Evolutionary conservation across 2,888 invertebrate genomes (phyloP).

Genomic region (Tenthredo amoena): DNA sequence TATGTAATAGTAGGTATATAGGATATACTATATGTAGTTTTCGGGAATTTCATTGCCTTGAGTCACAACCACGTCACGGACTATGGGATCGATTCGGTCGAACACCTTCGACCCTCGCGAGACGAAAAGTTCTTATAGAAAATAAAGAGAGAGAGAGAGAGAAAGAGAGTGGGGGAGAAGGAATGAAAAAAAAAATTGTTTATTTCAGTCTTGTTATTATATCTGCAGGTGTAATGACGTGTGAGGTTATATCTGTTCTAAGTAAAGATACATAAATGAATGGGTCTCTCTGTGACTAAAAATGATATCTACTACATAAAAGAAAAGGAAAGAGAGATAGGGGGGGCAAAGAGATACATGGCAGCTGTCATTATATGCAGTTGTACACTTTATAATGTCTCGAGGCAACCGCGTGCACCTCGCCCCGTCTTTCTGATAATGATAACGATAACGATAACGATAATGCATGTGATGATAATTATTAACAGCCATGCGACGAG

Average conservation of each 20-base stretch:
- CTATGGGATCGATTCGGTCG: constrained; percentile 14
- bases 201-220: background rate
- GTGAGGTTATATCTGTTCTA: background rate
- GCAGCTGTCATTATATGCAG: background rate
- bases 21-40: background rate
- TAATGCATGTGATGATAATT: background rate
- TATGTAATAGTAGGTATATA: background rate
- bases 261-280: background rate
- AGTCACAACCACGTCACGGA: constrained; percentile 8
- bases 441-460: constrained; percentile 22
- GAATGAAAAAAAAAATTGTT: background rate
- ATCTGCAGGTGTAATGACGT: background rate
- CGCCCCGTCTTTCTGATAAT: background rate
- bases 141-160: background rate
- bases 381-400: constrained; percentile 6
- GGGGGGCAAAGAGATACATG: background rate
- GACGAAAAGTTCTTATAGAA: background rate
- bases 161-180: background rate
- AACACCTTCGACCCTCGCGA: constrained; percentile 36
- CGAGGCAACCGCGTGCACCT: background rate
- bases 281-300: background rate
- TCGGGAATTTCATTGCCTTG: constrained; percentile 7
- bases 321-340: background rate
- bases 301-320: background rate
- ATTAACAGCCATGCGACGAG: background rate